These are phyloP conservation scores for Drosophila ezoana DNA, from an alignment of 2,888 invertebrate species.

Conservation along the genomic window DNA sequence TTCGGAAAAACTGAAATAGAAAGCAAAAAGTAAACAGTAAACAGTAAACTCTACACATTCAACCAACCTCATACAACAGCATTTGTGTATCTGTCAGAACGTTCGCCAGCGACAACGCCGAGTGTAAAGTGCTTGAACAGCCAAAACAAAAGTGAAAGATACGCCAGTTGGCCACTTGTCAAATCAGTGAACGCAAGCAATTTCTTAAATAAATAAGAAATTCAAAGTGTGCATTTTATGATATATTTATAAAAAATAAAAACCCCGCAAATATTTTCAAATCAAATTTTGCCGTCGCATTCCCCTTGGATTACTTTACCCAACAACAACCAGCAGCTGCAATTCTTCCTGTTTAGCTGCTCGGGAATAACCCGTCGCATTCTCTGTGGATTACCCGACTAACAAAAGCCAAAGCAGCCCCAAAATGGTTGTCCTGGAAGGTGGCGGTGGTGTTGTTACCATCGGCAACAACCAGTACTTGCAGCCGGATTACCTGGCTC, in stretches of 20 bases:
- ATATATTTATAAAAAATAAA: constrained; percentile 26
- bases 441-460: constrained; percentile 95
- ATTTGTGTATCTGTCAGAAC: constrained; percentile 14
- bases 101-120: constrained; percentile 27
- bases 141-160: constrained; percentile 33
- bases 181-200: constrained; percentile 40
- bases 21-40: constrained; percentile 45
- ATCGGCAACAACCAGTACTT: constrained; percentile 96
- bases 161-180: constrained; percentile 37
- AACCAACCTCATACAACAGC: constrained; percentile 16
- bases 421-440: constrained; percentile 95
- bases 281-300: constrained; percentile 65
- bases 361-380: constrained; percentile 22
- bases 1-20: constrained; percentile 72
- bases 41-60: constrained; percentile 25
- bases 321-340: constrained; percentile 20
- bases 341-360: constrained; percentile 5
- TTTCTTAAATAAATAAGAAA: constrained; percentile 42
- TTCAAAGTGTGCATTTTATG: constrained; percentile 37
- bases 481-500: constrained; percentile 97
- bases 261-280: constrained; percentile 33
- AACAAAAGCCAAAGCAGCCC: constrained; percentile 30
- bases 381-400: constrained; percentile 39
- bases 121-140: constrained; percentile 47
- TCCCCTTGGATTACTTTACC: constrained; percentile 54